These are phyloP conservation scores for Muscicapa adusta DNA, from an alignment of 2,113 vertebrate genomes.

Conservation along the genomic window DNA sequence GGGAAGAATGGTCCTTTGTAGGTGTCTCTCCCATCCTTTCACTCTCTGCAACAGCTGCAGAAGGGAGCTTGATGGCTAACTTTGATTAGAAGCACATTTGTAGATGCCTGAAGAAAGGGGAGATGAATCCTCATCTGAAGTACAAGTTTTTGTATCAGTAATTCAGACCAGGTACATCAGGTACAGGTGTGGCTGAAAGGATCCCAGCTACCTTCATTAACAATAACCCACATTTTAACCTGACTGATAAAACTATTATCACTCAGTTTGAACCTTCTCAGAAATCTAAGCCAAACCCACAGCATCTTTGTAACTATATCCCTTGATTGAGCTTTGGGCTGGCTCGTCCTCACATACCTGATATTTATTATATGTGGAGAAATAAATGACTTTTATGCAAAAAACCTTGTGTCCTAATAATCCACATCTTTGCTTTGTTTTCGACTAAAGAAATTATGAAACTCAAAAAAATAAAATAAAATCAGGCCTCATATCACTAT, in stretches of 20 bases:
- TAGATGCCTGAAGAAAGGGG: not conserved
- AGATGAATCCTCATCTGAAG: not conserved
- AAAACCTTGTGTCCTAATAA: not conserved
- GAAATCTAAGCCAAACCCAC: not conserved
- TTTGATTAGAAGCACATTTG: not conserved
- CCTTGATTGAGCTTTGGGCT: not conserved
- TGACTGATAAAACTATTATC: not conserved
- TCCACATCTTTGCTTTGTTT: not conserved
- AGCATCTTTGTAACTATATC: not conserved
- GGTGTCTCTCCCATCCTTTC: not conserved
- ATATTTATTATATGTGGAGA: not conserved
- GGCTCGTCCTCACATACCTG: not conserved
- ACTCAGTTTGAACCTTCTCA: not conserved
- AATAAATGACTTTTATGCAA: not conserved
- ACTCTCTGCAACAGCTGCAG: not conserved
- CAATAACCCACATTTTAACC: not conserved
- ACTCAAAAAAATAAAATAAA: not conserved
- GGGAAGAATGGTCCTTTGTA: not conserved
- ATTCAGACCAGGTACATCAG: not conserved
- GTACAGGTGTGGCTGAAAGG: not conserved
- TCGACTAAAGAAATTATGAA: not conserved
- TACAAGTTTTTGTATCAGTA: not conserved
- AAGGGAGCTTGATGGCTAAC: not conserved
- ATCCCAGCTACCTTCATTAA: not conserved
- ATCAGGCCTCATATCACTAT: not conserved